A percentile compares a stretch with the other conserved stretches of the same genome.
Evolutionary conservation across 92 coral and sea anemone genomes (phyloP).

Genomic region (Paragorgia papillata): DNA sequence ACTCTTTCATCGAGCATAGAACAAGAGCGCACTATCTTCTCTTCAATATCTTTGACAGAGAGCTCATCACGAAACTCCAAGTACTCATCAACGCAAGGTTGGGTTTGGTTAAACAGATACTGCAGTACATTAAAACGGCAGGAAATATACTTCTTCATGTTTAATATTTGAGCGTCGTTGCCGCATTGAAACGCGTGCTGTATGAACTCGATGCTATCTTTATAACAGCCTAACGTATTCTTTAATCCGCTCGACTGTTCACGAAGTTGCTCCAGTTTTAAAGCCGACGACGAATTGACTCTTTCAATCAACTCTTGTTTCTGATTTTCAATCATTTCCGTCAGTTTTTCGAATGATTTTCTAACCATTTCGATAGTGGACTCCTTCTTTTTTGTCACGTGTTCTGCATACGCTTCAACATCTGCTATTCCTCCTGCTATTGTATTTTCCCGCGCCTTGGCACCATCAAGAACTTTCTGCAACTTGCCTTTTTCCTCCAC

Average conservation of each 20-base stretch:
- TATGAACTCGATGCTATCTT: too few species aligned
- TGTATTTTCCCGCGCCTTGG: neutral
- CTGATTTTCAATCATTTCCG: constrained; percentile 22
- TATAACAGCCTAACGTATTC: constrained; percentile 11
- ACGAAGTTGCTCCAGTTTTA: constrained; percentile 33
- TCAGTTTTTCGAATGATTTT: constrained; percentile 30
- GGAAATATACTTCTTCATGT: constrained; percentile 47
- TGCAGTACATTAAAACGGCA: constrained; percentile 49
- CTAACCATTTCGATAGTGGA: constrained; percentile 37
- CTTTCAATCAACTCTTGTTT: constrained; percentile 14
- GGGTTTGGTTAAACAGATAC: constrained; percentile 27
- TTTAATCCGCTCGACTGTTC: constrained; percentile 39
- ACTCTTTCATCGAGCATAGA: too few species aligned
- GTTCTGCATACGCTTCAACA: constrained; percentile 22
- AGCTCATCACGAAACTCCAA: too few species aligned
- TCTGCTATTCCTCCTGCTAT: constrained; percentile 26
- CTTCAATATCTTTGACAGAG: too few species aligned
- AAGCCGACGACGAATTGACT: neutral
- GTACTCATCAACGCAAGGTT: constrained; percentile 44
- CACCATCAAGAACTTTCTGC: constrained; percentile 13
- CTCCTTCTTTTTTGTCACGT: neutral
- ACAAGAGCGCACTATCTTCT: too few species aligned
- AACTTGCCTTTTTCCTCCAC: constrained; percentile 41
- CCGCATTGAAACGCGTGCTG: constrained; percentile 43
- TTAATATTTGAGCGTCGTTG: constrained; percentile 48